Conservation (phyloP, 2,797 vertebrate genomes). For the Nasua narica region DNA sequence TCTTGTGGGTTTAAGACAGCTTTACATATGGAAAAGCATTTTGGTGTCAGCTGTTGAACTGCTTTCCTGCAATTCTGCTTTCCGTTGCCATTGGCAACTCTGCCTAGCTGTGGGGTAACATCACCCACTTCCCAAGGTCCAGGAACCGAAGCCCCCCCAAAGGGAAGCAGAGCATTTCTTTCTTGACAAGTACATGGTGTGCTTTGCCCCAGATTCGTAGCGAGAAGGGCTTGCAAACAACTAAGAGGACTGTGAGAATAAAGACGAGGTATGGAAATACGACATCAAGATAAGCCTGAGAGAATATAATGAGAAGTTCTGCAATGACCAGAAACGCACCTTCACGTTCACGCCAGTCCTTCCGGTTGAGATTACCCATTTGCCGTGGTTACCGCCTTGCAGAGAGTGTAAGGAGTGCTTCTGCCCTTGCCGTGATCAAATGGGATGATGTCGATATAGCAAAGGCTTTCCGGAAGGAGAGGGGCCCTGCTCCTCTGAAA, state of each 20-base stretch:
- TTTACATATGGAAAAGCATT: constrained; percentile 91
- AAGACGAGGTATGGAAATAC: constrained; percentile 63
- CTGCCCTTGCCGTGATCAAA: constrained; percentile 52
- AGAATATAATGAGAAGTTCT: constrained; percentile 64
- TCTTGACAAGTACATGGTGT: constrained; percentile 57
- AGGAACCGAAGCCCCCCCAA: constrained; percentile 45
- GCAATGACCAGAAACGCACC: constrained; percentile 53
- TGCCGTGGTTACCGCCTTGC: constrained; percentile 58
- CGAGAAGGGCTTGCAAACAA: constrained; percentile 62
- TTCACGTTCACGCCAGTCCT: constrained; percentile 34
- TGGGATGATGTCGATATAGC: constrained; percentile 39
- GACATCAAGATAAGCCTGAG: constrained; percentile 67
- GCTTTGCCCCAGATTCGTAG: constrained; percentile 54
- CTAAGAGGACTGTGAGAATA: constrained; percentile 70
- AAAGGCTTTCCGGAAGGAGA: not conserved
- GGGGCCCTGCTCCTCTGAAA: not conserved
- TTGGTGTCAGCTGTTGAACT: constrained; percentile 87
- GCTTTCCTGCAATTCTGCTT: constrained; percentile 82
- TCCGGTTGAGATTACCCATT: constrained; percentile 40
- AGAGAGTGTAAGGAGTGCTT: constrained; percentile 39
- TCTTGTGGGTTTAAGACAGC: constrained; percentile 90
- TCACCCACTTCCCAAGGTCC: constrained; percentile 75
- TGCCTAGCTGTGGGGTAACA: constrained; percentile 57
- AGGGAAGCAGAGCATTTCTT: constrained; percentile 42
- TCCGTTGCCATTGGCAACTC: constrained; percentile 80